phyloP scores from a whole-genome alignment of 2,888 invertebrate species.

The Spisula solida region DNA sequence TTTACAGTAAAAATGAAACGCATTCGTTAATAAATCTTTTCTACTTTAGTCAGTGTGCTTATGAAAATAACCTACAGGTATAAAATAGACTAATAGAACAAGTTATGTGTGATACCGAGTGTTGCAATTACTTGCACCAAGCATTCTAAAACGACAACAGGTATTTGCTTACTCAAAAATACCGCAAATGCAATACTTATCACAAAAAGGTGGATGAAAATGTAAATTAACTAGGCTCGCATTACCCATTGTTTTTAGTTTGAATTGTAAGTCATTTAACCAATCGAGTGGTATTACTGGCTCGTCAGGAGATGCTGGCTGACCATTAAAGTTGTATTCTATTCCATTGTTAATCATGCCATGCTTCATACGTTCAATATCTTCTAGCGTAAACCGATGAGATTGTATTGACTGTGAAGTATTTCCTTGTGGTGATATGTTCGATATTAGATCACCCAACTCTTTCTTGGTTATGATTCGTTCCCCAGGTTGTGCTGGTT shows the following conservation, averaged over 20 bases:
- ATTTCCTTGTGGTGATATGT: neutral
- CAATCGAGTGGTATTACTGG: neutral
- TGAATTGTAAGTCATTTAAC: neutral
- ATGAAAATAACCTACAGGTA: too few relatives aligned
- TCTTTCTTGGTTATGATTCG: neutral
- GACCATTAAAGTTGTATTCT: conserved; percentile 34
- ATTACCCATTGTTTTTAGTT: neutral
- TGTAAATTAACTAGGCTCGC: too few relatives aligned
- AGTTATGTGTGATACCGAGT: too few relatives aligned
- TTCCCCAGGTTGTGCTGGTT: neutral
- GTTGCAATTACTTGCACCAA: too few relatives aligned
- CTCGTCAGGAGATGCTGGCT: neutral
- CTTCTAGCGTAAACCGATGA: neutral
- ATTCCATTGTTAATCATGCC: conserved; percentile 35
- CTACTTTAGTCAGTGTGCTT: too few relatives aligned
- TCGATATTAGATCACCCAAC: neutral
- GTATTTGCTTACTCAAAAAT: too few relatives aligned
- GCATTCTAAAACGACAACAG: too few relatives aligned
- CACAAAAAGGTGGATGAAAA: too few relatives aligned
- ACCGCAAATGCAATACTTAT: too few relatives aligned
- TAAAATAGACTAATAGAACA: too few relatives aligned
- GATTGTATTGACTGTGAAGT: neutral
- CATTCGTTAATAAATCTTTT: too few relatives aligned
- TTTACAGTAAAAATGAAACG: too few relatives aligned
- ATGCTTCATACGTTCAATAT: conserved; percentile 28